Evolutionary conservation across 2,888 invertebrate genomes (phyloP), one percentile per base, ranked within the genome.

Genomic region (Agrenia bidenticulata): DNA sequence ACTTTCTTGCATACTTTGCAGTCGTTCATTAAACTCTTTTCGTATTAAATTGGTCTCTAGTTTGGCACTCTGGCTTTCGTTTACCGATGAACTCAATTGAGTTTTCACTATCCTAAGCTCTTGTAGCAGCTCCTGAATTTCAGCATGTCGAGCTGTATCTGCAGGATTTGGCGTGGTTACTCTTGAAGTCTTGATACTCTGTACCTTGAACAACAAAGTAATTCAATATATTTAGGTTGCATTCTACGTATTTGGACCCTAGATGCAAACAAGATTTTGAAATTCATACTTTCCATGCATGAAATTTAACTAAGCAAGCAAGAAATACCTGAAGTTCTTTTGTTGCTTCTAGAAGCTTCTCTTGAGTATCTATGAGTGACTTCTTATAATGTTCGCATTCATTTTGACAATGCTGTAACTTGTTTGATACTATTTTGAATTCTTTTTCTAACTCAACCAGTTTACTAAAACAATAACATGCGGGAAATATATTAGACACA

Each of bases 321-420:
- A 37, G 27, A 50, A 17, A 24, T 54, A 69, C 69, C 24, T 51
- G 63, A 24, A 69, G 50, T 41, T 55, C 53, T 61, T 61, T 66
- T 7, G 69, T 66, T 1, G 66, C 71, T 45, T 66, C 63, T 42
- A 69, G 39, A 2, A 74, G 58, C 23, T 66, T 68, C 24, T 71
- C 70, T 51, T 74, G 74, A 1, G 74, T 72, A 58, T 73, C 74
- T 24, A 70, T 57, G 32, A 74, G 51, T 1, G 65, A 62, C 50
- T 59, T 62, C 58, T 70, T 69, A 45, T 72, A 73, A 37, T 73
- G 70, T 24, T 70, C 70, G 57, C 73, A 72, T 32, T 74, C 74
- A 17, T 65, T 55, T 54, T 70, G 68, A 39, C 65, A 71, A 5
- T 64, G 61, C 26, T 67, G 64, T 13, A 69, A 61, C 60, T 64